Evolutionary conservation across 2,113 vertebrate genomes (phyloP).

Genomic region (Xerus inauris): DNA sequence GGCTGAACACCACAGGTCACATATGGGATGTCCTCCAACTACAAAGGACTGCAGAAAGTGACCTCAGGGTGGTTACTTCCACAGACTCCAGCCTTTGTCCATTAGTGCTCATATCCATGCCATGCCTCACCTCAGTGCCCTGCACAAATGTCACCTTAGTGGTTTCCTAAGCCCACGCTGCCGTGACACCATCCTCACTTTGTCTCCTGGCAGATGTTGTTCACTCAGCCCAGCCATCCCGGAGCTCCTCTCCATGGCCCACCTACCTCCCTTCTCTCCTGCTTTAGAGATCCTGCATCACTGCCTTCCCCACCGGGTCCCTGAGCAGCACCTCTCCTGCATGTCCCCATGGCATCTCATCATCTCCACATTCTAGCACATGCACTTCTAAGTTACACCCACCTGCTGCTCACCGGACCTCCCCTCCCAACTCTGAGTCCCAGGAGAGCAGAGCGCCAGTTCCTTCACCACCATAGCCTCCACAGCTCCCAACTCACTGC

Average conservation of each 20-base stretch:
- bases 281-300: neutral
- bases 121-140: neutral
- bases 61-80: accelerated
- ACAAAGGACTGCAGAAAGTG: neutral
- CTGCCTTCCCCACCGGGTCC: neutral
- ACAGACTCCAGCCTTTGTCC: neutral
- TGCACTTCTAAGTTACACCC: neutral
- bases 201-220: neutral
- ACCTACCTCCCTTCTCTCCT: neutral
- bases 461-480: no score
- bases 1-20: neutral
- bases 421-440: neutral
- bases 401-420: neutral
- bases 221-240: neutral
- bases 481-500: neutral
- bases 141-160: neutral
- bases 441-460: neutral
- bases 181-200: no score
- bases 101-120: neutral
- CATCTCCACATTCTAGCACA: neutral
- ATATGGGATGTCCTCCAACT: neutral
- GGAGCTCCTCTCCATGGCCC: neutral
- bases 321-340: accelerated
- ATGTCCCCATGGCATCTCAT: neutral
- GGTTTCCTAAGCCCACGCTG: neutral